Base-by-base conservation (phyloP, 2,888 invertebrate species). In the Gymnoscelis rufifasciata region DNA sequence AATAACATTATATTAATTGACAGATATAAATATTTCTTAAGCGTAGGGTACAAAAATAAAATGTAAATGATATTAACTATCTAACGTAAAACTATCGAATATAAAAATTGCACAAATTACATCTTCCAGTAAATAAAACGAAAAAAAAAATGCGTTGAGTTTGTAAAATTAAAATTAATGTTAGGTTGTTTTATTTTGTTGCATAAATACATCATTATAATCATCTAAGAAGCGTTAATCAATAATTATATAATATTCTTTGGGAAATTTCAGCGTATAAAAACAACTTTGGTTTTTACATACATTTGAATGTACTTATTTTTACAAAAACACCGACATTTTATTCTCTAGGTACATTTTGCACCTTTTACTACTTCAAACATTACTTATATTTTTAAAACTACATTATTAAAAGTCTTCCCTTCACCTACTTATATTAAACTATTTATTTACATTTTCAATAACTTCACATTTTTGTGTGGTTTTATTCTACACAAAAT, bases 31-130 rank as follows among this genome's bases (percentile, higher is more conserved):
- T 78, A 80, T 78, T 15, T 73, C 81, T 74, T 54, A 64, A 64
- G 65, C 36, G 71, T 78, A 59, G 68, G 72, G 74, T 83, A 83
- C 63, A 84, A 84, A 77, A 77, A 86, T 84, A 84, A 86, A 83
- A 81, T 80, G 71, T 78, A 71, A 78, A 52, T 51, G 75, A 75
- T 71, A 72, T 77, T 70, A 76, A 68, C 76, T 79, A 58, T 46
- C 50, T 54, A 54, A 51, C 51, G 5, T 28, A 39, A 47, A 19
- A 47, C 40, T 45, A 43, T 13, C 38, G 43, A 11, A 19, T 38
- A 31, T 6, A 23, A 28, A 42, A 35, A 31, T 30, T 33, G 33
- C 15, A 15, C 33, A 19, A 10, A 14, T 7, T 33, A 33, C 19
- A 19, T 19, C 19, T 3, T 19, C 3, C 19, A 19, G 2, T 19